Percentiles rank a stretch among this genome's conserved stretches.
Evolutionary conservation across 2,113 vertebrate species (phyloP).

Genomic region (Pelodiscus sinensis): DNA sequence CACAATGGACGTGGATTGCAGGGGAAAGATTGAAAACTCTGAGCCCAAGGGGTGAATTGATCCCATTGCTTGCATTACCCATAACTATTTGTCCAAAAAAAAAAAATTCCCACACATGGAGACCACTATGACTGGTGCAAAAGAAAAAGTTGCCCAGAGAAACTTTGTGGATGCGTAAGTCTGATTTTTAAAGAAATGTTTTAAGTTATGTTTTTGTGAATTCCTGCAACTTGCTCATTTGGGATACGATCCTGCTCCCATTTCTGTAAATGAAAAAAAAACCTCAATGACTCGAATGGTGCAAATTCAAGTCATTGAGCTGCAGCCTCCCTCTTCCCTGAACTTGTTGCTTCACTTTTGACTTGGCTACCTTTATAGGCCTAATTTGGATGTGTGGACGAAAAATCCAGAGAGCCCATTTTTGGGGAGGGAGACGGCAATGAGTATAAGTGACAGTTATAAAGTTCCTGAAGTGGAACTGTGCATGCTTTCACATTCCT

Average conservation of each 20-base stretch:
- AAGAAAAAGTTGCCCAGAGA: not conserved
- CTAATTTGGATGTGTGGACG: not conserved
- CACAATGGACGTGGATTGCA: not conserved
- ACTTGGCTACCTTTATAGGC: not conserved
- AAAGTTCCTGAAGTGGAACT: not conserved
- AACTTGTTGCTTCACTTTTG: not conserved
- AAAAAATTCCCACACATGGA: not conserved
- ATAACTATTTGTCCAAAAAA: constrained; percentile 45
- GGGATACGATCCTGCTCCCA: not conserved
- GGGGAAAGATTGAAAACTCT: not conserved
- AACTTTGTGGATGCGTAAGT: not conserved
- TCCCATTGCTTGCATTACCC: constrained; percentile 47
- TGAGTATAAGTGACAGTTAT: not conserved
- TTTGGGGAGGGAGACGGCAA: not conserved
- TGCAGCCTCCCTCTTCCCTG: not conserved
- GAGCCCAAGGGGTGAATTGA: not conserved
- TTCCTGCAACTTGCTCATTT: not conserved
- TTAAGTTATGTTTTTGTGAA: not conserved
- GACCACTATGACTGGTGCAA: constrained; percentile 24
- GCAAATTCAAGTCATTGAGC: not conserved
- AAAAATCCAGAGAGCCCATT: not conserved
- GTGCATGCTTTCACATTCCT: not conserved
- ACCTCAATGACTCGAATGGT: not conserved
- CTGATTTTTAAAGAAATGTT: not conserved
- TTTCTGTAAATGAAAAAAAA: not conserved